Evolutionary conservation across 2,113 vertebrate species (phyloP).

Genomic region (Melanotaenia duboulayi): DNA sequence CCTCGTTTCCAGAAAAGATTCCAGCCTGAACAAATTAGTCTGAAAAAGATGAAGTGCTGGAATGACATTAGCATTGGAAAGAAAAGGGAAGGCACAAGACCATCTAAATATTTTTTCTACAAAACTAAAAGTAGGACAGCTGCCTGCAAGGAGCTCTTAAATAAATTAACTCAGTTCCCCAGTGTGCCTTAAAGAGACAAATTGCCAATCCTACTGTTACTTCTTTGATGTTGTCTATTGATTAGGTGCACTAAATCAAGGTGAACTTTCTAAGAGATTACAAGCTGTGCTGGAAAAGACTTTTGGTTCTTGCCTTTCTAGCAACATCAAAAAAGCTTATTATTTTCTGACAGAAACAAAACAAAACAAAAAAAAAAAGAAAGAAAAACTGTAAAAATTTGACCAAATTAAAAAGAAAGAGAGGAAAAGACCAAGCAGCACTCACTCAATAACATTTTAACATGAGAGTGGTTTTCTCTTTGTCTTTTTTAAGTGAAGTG

Average conservation of each 20-base stretch:
- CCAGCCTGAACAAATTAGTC: slow-evolving; percentile 36
- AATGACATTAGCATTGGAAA: too few relatives aligned
- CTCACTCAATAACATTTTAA: neutral
- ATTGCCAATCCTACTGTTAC: slow-evolving; percentile 51
- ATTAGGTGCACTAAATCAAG: slow-evolving; percentile 75
- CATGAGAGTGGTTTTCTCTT: slow-evolving; percentile 2
- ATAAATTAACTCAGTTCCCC: slow-evolving; percentile 57
- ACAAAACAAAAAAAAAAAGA: neutral
- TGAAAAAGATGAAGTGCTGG: neutral
- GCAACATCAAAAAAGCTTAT: neutral
- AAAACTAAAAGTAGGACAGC: slow-evolving; percentile 27
- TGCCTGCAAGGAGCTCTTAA: slow-evolving; percentile 53
- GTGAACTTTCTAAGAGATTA: slow-evolving; percentile 57
- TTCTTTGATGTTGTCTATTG: slow-evolving; percentile 66
- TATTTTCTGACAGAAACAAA: slow-evolving; percentile 42
- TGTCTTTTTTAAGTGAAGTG: slow-evolving; percentile 27
- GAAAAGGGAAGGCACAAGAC: neutral
- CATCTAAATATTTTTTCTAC: slow-evolving; percentile 1
- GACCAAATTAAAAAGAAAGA: slow-evolving; percentile 7
- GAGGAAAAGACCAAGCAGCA: neutral
- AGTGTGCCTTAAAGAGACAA: slow-evolving; percentile 35
- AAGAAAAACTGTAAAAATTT: neutral
- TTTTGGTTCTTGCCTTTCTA: slow-evolving; percentile 16
- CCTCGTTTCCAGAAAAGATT: slow-evolving; percentile 26
- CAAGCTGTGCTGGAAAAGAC: slow-evolving; percentile 31